Conservation (phyloP, 2,888 invertebrate genomes). For the Eupithecia subumbrata region DNA sequence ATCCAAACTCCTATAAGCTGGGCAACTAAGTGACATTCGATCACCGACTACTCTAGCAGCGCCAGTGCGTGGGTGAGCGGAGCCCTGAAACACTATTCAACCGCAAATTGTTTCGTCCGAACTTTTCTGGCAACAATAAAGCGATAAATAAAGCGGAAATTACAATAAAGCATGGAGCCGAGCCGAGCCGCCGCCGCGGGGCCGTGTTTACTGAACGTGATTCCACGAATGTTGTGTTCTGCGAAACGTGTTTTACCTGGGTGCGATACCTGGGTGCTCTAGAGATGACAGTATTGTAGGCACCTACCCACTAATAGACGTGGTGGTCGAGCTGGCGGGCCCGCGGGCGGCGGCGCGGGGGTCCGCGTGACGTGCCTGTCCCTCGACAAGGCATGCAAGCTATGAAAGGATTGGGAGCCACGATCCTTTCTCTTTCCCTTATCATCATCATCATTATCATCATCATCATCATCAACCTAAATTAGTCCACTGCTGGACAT, state of each 20-base stretch:
- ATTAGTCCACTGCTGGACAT: too few species aligned
- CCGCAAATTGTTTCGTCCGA: slow-evolving; percentile 7
- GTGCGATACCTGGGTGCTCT: not conserved
- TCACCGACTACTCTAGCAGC: not conserved
- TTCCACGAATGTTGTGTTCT: not conserved
- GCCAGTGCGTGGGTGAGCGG: not conserved
- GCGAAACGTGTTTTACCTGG: not conserved
- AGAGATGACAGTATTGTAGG: too few species aligned
- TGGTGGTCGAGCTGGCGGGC: too few species aligned
- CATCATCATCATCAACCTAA: too few species aligned
- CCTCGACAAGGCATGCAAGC: too few species aligned
- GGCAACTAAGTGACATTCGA: not conserved
- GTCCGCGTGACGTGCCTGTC: too few species aligned
- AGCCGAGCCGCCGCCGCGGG: not conserved
- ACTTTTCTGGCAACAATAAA: slow-evolving; percentile 25
- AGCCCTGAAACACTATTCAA: not conserved
- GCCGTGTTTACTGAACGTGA: not conserved
- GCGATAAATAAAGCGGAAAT: slow-evolving; percentile 22
- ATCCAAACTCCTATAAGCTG: too few species aligned
- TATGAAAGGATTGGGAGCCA: too few species aligned
- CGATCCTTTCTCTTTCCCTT: too few species aligned
- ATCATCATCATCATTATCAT: too few species aligned
- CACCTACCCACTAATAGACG: too few species aligned
- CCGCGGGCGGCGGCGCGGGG: too few species aligned
- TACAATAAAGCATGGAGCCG: slow-evolving; percentile 29